Conservation (phyloP, 2,888 invertebrate species). For the Mayetiola destructor region DNA sequence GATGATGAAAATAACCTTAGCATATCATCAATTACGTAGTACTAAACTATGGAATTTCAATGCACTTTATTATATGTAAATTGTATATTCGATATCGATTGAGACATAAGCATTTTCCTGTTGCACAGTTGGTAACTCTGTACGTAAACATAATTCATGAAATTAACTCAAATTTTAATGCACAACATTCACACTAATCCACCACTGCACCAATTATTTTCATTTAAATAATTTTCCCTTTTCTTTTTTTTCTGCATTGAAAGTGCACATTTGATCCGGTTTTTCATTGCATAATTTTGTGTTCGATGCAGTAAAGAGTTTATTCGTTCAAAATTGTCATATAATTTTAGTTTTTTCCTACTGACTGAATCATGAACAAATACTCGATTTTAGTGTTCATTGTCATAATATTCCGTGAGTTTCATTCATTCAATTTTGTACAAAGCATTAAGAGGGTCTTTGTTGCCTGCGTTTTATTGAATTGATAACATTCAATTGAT, state of each 20-base stretch:
- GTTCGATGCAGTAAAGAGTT: background rate
- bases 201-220: background rate
- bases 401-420: background rate
- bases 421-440: no score
- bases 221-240: background rate
- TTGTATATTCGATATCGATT: no score
- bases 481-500: no score
- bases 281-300: background rate
- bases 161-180: slow-evolving; percentile 3
- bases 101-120: background rate
- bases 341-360: no score
- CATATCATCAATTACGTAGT: background rate
- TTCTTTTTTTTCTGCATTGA: background rate
- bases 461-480: no score
- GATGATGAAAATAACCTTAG: background rate
- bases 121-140: background rate
- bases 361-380: slow-evolving; percentile 1
- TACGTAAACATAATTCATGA: slow-evolving; percentile 7
- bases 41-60: background rate
- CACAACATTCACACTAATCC: slow-evolving; percentile 3
- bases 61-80: background rate
- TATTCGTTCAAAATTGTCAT: no score
- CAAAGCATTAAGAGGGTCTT: no score
- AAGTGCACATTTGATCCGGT: background rate
- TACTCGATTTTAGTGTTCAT: background rate